A percentile compares a stretch with the other conserved stretches of the same genome.
Conservation (phyloP, 2,888 invertebrate species). For the Notodonta ziczac region DNA sequence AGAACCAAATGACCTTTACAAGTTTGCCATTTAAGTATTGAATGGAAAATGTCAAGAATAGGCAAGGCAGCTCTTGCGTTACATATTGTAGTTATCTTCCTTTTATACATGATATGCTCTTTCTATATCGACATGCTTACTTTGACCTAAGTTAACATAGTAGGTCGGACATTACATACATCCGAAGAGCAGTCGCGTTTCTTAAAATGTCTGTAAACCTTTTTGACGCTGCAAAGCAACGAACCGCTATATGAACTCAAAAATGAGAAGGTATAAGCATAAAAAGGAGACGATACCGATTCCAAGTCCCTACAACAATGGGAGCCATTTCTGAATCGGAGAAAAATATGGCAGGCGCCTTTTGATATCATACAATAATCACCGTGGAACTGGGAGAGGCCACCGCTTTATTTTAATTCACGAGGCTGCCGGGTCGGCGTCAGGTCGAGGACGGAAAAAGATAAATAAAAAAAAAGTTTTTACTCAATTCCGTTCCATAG, state of each 20-base stretch:
- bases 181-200: too few species aligned
- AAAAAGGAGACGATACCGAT: too few species aligned
- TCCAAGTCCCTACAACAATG: not conserved
- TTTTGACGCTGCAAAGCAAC: too few species aligned
- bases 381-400: conserved; percentile 11
- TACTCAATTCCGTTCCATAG: conserved; percentile 17
- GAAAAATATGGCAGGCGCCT: not conserved
- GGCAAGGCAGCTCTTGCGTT: conserved; percentile 11
- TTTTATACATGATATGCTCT: too few species aligned
- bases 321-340: conserved; percentile 5
- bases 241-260: too few species aligned
- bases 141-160: too few species aligned
- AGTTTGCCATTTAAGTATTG: conserved; percentile 20
- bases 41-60: conserved; percentile 30
- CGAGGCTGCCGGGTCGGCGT: conserved; percentile 18
- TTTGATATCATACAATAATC: conserved; percentile 3
- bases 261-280: too few species aligned
- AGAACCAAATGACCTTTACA: conserved; percentile 15
- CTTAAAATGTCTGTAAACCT: too few species aligned
- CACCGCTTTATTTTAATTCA: conserved; percentile 8
- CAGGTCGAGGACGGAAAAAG: conserved; percentile 30
- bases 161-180: too few species aligned
- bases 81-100: too few species aligned
- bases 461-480: conserved; percentile 12
- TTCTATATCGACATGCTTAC: too few species aligned